Percentiles rank a stretch among this genome's conserved stretches.
Evolutionary conservation across 2,888 invertebrate genomes (phyloP).

Genomic region (Dryadula phaetusa): DNA sequence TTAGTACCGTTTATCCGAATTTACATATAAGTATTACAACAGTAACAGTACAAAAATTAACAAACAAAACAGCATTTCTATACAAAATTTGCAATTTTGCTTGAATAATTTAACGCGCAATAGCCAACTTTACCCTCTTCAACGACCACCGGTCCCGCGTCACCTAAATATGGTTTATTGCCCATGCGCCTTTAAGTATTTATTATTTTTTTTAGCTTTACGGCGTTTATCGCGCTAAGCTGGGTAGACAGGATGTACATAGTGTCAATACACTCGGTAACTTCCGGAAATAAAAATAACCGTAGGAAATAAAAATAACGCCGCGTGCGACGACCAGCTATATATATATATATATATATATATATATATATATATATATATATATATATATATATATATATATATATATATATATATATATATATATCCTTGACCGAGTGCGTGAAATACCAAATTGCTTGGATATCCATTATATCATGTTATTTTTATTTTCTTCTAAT

Average conservation of each 20-base stretch:
- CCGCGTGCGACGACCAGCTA: too few species aligned
- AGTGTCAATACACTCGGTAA: too few species aligned
- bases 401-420: background rate
- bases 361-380: too few species aligned
- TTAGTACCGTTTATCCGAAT: background rate
- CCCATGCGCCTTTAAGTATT: background rate
- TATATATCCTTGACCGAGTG: background rate
- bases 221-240: too few species aligned
- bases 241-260: too few species aligned
- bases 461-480: background rate
- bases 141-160: conserved; percentile 22
- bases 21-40: too few species aligned
- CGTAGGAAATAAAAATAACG: too few species aligned
- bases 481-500: conserved; percentile 3
- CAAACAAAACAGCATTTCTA: conserved; percentile 27
- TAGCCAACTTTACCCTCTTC: conserved; percentile 28
- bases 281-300: too few species aligned
- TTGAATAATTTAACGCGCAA: conserved; percentile 27
- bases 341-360: too few species aligned
- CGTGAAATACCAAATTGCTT: conserved; percentile 9
- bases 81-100: conserved; percentile 21
- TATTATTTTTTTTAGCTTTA: background rate
- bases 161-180: conserved; percentile 6
- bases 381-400: background rate
- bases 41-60: too few species aligned